Base-by-base conservation (phyloP, 2,888 invertebrate species). In the Drosophila helvetica region DNA sequence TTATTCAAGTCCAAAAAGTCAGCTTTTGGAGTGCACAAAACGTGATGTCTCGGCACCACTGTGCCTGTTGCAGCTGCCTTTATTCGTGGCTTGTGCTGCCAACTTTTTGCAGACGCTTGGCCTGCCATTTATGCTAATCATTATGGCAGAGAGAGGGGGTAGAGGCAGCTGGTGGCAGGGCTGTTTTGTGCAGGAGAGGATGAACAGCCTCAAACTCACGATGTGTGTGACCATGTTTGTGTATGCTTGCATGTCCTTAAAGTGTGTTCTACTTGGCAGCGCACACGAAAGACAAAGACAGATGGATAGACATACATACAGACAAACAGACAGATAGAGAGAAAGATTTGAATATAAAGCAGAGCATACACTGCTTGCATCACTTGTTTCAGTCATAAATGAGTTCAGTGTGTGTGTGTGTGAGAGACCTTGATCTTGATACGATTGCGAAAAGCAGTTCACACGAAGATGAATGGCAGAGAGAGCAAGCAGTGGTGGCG, bases 121-220 rank as follows among this genome's bases (percentile, higher is more conserved):
- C 55, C 56, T 48, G 56, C 47, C 69, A 62, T 70, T 56, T 70
- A 70, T 55, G 68, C 61, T 70, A 69, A 71, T 69, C 69, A 71
- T 53, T 8, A 50, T 22, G 57, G 53, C 47, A 43, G 57, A 53
- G 56, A 27, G 17, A 30, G 10, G 22, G 12, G 27, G 8, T 8
- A 27, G 27, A 8, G 27, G 8, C 8, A 27, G 27, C 2, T 8
- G 27, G 27, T 27, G 27, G 8, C 27, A 27, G 27, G 27, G 27
- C 27, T 52, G 33, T 38, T 22, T 7, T n/a, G 18, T 17, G 8
- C 9, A 38, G 38, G 1, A 38, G 38, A 15, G 38, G n/a, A n/a
- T 30, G 22, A 19, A 38, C 17, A 45, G 33, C n/a, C 30, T 45
- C 42, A 25, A 18, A 43, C 27, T 30, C 12, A 15, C 47, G 12